Conservation (phyloP, 2,113 vertebrate species). For the Leptodactylus fuscus region DNA sequence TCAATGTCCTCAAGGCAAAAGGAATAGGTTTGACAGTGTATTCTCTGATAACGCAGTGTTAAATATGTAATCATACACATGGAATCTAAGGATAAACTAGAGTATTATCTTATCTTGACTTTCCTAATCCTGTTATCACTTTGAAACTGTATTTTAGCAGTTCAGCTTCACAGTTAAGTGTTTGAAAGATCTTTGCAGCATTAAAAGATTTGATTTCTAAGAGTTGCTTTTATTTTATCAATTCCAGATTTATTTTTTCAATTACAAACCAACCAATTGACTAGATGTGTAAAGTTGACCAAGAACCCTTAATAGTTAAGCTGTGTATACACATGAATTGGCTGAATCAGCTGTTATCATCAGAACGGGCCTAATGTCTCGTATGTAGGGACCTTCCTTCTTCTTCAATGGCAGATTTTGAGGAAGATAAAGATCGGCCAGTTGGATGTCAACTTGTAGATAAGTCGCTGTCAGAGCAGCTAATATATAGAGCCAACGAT, state of each 20-base stretch:
- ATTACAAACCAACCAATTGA: background rate
- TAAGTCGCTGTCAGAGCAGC: too few relatives aligned
- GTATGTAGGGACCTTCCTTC: too few relatives aligned
- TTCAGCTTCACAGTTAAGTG: background rate
- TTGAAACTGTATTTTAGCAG: background rate
- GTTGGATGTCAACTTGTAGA: too few relatives aligned
- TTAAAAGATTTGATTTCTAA: constrained; percentile 15
- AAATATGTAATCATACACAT: constrained; percentile 15
- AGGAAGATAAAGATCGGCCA: too few relatives aligned
- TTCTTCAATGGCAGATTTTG: too few relatives aligned
- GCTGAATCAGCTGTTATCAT: too few relatives aligned
- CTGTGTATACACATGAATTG: too few relatives aligned
- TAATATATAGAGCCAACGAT: too few relatives aligned
- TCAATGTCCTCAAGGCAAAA: too few relatives aligned
- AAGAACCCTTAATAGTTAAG: too few relatives aligned
- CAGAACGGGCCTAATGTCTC: too few relatives aligned
- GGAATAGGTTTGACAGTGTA: background rate
- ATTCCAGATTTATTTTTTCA: constrained; percentile 14
- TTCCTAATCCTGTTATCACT: constrained; percentile 16
- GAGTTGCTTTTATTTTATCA: background rate
- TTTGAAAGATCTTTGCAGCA: constrained; percentile 22
- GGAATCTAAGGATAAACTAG: constrained; percentile 2
- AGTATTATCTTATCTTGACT: constrained; percentile 28
- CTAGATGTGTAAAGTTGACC: background rate
- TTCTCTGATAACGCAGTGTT: background rate